These are phyloP conservation scores for Eupithecia exiguata DNA, from an alignment of 2,888 invertebrate species.

Conservation along the genomic window DNA sequence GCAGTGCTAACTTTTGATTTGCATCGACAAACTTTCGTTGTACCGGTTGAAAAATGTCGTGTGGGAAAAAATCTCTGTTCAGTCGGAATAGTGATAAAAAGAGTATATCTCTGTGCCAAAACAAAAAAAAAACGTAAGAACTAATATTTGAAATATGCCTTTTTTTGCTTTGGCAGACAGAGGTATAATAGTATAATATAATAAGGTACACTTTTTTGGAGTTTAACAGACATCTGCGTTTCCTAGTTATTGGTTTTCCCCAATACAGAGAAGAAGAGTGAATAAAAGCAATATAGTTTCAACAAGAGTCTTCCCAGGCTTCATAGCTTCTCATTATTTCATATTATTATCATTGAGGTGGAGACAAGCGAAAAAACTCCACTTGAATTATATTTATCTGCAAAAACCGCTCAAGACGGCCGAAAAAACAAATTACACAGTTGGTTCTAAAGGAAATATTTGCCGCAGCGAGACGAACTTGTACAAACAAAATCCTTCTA, in stretches of 20 bases:
- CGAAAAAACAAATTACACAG: constrained; percentile 55
- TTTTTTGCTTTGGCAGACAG: no score
- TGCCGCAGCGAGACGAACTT: constrained; percentile 54
- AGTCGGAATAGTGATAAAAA: no score
- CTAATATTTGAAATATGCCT: no score
- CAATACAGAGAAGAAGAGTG: not conserved
- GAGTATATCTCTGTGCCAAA: no score
- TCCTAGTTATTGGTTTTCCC: not conserved
- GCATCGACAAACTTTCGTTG: not conserved
- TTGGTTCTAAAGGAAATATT: constrained; percentile 61
- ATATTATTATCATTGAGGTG: not conserved
- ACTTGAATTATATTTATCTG: constrained; percentile 11
- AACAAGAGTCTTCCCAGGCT: not conserved
- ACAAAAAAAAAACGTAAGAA: no score
- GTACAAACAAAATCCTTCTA: constrained; percentile 43
- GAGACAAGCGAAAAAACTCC: not conserved
- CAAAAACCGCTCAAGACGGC: constrained; percentile 27
- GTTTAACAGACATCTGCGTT: no score
- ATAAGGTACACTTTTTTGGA: no score
- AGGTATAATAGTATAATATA: no score
- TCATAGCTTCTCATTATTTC: not conserved
- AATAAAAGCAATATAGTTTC: not conserved
- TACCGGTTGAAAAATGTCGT: not conserved
- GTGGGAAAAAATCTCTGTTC: not conserved
- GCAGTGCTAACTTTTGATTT: constrained; percentile 7